Evolutionary conservation across 1,140 invertebrate genomes (phyloP).

Genomic region (Hormaphis cornu): DNA sequence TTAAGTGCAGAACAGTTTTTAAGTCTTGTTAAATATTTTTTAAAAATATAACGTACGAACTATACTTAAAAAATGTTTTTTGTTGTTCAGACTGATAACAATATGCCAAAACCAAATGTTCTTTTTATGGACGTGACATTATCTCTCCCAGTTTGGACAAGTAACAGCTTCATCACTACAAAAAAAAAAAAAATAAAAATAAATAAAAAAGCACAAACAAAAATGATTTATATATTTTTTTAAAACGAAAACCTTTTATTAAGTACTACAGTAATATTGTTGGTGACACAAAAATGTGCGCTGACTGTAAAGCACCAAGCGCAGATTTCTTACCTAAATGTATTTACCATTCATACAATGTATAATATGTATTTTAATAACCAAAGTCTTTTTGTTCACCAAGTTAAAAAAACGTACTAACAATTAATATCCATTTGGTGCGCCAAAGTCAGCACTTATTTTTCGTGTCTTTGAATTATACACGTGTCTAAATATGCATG

Average conservation of each 20-base stretch:
- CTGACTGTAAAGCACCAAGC: no score
- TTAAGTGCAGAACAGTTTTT: neutral
- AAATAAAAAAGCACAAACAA: slow-evolving; percentile 15
- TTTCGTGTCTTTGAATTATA: no score
- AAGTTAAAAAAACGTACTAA: no score
- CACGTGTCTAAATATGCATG: no score
- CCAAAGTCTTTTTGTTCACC: no score
- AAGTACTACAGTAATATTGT: neutral
- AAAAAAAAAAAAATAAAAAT: no score
- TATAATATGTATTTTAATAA: no score
- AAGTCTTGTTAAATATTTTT: neutral
- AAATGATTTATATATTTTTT: neutral
- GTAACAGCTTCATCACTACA: slow-evolving; percentile 68
- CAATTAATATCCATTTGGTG: no score
- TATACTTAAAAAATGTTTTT: slow-evolving; percentile 22
- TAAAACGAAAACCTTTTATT: neutral
- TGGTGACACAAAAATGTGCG: neutral
- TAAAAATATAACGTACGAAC: slow-evolving; percentile 15
- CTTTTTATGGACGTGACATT: slow-evolving; percentile 88
- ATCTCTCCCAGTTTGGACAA: slow-evolving; percentile 76
- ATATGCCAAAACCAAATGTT: slow-evolving; percentile 83
- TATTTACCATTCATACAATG: no score
- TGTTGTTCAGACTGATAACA: slow-evolving; percentile 40
- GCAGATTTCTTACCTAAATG: no score
- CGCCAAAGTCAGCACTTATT: no score